Evolutionary conservation across 2,888 invertebrate species (phyloP).

Genomic region (Azorinus chamasolen): DNA sequence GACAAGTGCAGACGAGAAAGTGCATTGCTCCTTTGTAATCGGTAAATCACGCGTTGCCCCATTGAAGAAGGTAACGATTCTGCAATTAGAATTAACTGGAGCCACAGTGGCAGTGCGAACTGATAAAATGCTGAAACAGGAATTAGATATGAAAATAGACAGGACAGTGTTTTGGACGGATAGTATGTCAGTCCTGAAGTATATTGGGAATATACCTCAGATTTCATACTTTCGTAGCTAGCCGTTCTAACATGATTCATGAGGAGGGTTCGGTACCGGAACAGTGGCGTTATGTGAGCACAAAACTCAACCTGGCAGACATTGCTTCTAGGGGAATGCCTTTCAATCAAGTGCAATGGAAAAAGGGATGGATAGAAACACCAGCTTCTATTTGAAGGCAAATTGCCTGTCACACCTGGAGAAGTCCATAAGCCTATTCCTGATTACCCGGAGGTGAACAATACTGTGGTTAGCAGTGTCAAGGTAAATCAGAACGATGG

Average conservation of each 20-base stretch:
- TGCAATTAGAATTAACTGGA: conserved; percentile 54
- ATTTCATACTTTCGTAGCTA: conserved; percentile 60
- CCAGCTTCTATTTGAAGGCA: not conserved
- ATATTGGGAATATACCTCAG: conserved; percentile 27
- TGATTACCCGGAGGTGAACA: too few relatives aligned
- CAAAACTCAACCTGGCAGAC: conserved; percentile 23
- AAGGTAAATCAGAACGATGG: too few relatives aligned
- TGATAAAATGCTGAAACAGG: conserved; percentile 16
- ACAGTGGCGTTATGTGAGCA: conserved; percentile 15
- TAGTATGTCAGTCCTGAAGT: conserved; percentile 32
- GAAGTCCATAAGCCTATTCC: too few relatives aligned
- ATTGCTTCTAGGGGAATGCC: conserved; percentile 16
- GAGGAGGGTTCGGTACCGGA: conserved; percentile 29
- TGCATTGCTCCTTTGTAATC: conserved; percentile 56
- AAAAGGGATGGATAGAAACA: conserved; percentile 9
- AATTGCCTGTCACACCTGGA: too few relatives aligned
- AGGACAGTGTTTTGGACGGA: conserved; percentile 40
- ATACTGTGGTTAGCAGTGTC: too few relatives aligned
- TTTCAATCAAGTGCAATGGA: not conserved
- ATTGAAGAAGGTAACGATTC: conserved; percentile 41
- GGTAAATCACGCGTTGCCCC: conserved; percentile 53
- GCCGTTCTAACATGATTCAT: conserved; percentile 35
- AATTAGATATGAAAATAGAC: conserved; percentile 19
- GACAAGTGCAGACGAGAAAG: conserved; percentile 12
- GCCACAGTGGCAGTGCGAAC: conserved; percentile 40